phyloP scores from a whole-genome alignment of 2,113 vertebrate species.

The Forbesichthys papilliferus region DNA sequence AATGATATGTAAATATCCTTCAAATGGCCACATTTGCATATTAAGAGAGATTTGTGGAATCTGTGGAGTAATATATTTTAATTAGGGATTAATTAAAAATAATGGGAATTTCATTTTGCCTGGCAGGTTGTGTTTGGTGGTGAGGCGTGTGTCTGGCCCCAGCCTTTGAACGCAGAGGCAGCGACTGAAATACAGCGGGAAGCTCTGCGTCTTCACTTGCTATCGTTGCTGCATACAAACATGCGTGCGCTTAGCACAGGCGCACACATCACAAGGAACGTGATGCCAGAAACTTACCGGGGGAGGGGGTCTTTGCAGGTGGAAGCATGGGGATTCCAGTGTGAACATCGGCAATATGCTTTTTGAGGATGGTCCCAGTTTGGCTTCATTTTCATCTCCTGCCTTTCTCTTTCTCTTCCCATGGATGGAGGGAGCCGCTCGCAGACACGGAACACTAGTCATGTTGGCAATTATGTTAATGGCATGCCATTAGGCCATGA shows the following conservation, averaged over 20 bases:
- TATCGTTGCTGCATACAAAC: conserved; percentile 70
- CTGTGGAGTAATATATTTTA: conserved; percentile 99
- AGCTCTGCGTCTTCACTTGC: conserved; percentile 60
- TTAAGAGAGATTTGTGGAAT: conserved; percentile 99
- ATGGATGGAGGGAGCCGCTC: conserved; percentile 87
- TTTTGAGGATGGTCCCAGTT: conserved; percentile 66
- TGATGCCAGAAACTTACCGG: conserved; percentile 72
- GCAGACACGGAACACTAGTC: conserved; percentile 96
- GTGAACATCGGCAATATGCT: conserved; percentile 66
- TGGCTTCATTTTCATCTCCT: conserved; percentile 65
- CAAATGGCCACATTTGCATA: conserved; percentile 99
- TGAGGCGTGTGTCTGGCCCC: conserved; percentile 80
- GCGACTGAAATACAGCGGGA: conserved; percentile 46
- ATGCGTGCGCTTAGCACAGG: conserved; percentile 9
- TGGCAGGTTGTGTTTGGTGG: conserved; percentile 97
- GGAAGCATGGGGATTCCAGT: conserved; percentile 36
- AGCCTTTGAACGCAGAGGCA: conserved; percentile 67
- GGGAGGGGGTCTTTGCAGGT: conserved; percentile 68
- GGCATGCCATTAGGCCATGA: conserved; percentile 99
- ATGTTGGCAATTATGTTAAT: conserved; percentile 99
- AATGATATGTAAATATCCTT: conserved; percentile 99
- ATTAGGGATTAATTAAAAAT: conserved; percentile 99
- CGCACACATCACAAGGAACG: conserved; percentile 66
- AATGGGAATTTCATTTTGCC: conserved; percentile 99
- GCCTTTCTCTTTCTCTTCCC: conserved; percentile 52